Evolutionary conservation across 2,797 vertebrate genomes (phyloP).

Genomic region (Hylomyscus alleni): DNA sequence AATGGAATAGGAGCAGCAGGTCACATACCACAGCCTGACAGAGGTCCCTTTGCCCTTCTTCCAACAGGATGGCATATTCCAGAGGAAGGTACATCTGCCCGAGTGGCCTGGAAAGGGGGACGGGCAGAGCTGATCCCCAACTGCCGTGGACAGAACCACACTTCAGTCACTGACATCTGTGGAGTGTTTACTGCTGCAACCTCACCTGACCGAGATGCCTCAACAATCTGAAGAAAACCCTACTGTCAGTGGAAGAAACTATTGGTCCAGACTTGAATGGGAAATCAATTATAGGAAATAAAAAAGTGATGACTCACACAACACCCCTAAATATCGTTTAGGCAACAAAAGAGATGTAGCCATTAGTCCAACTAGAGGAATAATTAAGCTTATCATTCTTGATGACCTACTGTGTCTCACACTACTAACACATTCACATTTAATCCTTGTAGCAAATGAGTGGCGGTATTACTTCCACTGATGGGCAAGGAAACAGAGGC

Average conservation of each 20-base stretch:
- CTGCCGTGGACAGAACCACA: neutral
- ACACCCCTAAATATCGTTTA: neutral
- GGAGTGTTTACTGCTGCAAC: neutral
- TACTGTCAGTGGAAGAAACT: neutral
- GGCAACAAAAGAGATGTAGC: conserved; percentile 19
- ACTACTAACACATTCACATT: neutral
- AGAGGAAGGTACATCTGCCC: neutral
- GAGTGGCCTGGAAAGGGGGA: neutral
- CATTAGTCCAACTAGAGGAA: neutral
- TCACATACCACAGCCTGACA: neutral
- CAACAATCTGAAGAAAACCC: neutral
- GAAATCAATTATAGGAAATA: neutral
- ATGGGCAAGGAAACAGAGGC: neutral
- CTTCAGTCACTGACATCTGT: neutral
- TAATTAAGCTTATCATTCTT: neutral
- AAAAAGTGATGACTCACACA: conserved; percentile 23
- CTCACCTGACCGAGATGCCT: neutral
- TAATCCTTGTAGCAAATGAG: neutral
- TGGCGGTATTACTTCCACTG: neutral
- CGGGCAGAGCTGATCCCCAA: neutral
- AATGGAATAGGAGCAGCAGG: neutral
- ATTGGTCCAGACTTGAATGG: neutral
- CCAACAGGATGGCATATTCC: neutral
- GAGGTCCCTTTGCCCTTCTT: neutral
- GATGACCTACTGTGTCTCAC: neutral